These are phyloP conservation scores for Syrrhaptes paradoxus DNA, from an alignment of 2,113 vertebrate genomes.

Conservation along the genomic window DNA sequence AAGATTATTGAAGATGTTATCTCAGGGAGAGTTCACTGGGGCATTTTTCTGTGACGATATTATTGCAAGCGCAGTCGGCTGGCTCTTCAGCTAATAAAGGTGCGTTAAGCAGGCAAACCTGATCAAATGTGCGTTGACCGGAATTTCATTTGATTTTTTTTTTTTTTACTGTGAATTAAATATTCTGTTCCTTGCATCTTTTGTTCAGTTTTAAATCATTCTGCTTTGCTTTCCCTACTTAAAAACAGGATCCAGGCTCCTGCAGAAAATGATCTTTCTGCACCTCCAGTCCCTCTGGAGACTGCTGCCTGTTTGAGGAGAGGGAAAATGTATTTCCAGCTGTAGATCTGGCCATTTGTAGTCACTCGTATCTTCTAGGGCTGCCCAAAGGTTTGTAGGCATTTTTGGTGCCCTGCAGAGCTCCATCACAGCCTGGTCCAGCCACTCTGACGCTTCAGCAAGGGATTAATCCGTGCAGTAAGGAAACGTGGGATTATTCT, in stretches of 20 bases:
- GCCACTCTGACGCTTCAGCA: accelerated
- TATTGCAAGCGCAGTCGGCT: not conserved
- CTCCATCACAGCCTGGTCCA: not conserved
- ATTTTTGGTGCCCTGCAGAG: not conserved
- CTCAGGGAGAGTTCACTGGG: slow-evolving; percentile 32
- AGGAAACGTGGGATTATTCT: not conserved
- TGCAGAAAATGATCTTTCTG: not conserved
- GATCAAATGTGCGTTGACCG: not conserved
- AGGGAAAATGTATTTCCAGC: not conserved
- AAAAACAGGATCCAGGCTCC: not conserved
- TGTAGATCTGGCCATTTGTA: not conserved
- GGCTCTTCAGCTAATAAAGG: not conserved
- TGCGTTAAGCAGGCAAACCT: not conserved
- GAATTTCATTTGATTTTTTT: not conserved
- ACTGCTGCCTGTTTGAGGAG: not conserved
- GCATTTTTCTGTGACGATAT: not conserved
- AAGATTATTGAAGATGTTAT: slow-evolving; percentile 27
- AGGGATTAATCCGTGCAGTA: not conserved
- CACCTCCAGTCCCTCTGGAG: not conserved
- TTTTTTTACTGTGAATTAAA: not conserved
- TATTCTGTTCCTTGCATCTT: not conserved
- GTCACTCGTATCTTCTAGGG: not conserved
- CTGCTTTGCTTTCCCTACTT: not conserved
- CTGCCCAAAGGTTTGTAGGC: not conserved
- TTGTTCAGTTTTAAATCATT: not conserved